Evolutionary conservation across 2,888 invertebrate species (phyloP).

Genomic region (Isoperla grammatica): DNA sequence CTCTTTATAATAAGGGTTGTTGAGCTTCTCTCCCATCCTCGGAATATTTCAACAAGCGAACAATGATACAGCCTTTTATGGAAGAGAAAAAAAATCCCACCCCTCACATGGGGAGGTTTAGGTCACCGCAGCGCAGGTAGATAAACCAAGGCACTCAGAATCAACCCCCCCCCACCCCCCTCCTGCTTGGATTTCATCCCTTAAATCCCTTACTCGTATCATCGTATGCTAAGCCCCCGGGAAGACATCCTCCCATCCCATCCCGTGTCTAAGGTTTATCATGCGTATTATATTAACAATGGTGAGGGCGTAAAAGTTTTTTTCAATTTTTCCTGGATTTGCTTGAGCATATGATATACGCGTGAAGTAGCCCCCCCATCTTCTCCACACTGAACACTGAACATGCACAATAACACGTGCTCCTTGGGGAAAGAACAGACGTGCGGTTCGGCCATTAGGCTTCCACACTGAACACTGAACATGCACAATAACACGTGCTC

Average conservation of each 20-base stretch:
- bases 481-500: neutral
- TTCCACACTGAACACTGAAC: neutral
- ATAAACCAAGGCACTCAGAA: neutral
- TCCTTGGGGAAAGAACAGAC: too few relatives aligned
- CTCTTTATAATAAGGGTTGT: conserved; percentile 11
- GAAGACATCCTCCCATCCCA: neutral
- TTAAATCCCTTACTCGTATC: neutral
- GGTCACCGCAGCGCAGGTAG: neutral
- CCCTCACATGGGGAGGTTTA: neutral
- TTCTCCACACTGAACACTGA: neutral
- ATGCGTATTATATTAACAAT: neutral
- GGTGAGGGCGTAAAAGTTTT: neutral
- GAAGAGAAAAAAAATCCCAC: neutral
- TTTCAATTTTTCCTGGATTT: neutral
- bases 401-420: neutral
- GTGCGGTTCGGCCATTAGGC: too few relatives aligned
- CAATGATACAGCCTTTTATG: conserved; percentile 19
- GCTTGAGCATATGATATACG: neutral
- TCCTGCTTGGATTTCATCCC: neutral
- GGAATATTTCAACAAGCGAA: conserved; percentile 7
- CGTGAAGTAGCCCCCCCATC: too few relatives aligned
- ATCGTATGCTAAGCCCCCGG: neutral
- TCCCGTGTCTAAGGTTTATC: neutral
- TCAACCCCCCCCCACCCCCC: neutral
- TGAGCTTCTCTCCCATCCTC: neutral